Conservation (phyloP, 1,140 invertebrate genomes). For the Maniola jurtina region DNA sequence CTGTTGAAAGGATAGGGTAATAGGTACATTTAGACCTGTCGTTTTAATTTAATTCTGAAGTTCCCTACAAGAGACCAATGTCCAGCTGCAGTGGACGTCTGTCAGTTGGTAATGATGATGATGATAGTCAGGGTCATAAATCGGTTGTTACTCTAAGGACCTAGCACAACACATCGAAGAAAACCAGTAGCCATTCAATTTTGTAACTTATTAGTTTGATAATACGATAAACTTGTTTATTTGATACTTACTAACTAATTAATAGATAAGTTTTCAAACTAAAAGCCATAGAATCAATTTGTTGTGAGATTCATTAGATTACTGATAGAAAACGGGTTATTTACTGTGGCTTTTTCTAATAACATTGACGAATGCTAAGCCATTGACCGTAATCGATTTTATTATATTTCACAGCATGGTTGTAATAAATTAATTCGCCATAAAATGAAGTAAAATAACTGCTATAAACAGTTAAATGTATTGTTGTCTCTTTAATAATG, state of each 20-base stretch:
- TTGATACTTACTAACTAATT: not conserved
- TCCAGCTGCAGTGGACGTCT: too few species aligned
- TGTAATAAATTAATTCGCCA: too few species aligned
- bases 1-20: too few species aligned
- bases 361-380: not conserved
- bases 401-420: not conserved
- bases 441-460: too few species aligned
- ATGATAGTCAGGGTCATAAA: not conserved
- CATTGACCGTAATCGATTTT: not conserved
- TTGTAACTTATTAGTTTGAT: slow-evolving; percentile 1
- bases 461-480: too few species aligned
- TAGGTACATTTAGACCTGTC: too few species aligned
- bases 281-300: slow-evolving; percentile 6
- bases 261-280: not conserved
- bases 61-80: too few species aligned
- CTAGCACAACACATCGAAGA: not conserved
- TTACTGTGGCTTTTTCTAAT: not conserved
- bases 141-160: not conserved
- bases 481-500: too few species aligned
- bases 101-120: too few species aligned
- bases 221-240: not conserved
- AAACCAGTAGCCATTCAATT: slow-evolving; percentile 8
- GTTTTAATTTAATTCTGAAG: too few species aligned
- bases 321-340: not conserved
- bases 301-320: not conserved